Conservation (phyloP, 2,888 invertebrate genomes). For the Stenolophus ochropezus region DNA sequence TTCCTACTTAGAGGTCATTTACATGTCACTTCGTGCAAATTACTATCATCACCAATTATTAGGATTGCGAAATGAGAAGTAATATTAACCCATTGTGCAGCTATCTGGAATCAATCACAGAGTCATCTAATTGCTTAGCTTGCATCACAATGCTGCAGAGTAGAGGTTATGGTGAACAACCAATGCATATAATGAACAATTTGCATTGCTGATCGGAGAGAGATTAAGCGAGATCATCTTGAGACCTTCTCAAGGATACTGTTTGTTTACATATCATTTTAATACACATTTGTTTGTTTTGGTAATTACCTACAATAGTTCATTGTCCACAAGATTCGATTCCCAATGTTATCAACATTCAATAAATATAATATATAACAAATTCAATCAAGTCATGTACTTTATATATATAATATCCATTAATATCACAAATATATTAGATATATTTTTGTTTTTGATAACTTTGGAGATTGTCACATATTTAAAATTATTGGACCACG, state of each 20-base stretch:
- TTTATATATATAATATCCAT: too few species aligned
- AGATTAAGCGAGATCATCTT: conserved; percentile 32
- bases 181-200: conserved; percentile 27
- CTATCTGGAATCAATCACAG: conserved; percentile 7
- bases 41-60: not conserved
- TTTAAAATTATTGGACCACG: too few species aligned
- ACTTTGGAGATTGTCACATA: too few species aligned
- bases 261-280: conserved; percentile 23
- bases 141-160: conserved; percentile 11
- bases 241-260: conserved; percentile 26
- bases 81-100: not conserved
- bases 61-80: not conserved
- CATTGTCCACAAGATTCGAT: too few species aligned
- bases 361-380: too few species aligned
- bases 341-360: too few species aligned
- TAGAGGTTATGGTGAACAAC: not conserved
- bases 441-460: too few species aligned
- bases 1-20: not conserved
- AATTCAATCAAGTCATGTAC: too few species aligned
- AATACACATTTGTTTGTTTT: too few species aligned
- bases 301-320: too few species aligned
- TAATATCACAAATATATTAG: too few species aligned
- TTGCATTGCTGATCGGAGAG: conserved; percentile 25
- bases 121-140: conserved; percentile 5
- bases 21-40: not conserved